Evolutionary conservation across 2,797 vertebrate genomes (phyloP), one percentile per base, ranked within the genome.

Genomic region (Cyclura pinguis): DNA sequence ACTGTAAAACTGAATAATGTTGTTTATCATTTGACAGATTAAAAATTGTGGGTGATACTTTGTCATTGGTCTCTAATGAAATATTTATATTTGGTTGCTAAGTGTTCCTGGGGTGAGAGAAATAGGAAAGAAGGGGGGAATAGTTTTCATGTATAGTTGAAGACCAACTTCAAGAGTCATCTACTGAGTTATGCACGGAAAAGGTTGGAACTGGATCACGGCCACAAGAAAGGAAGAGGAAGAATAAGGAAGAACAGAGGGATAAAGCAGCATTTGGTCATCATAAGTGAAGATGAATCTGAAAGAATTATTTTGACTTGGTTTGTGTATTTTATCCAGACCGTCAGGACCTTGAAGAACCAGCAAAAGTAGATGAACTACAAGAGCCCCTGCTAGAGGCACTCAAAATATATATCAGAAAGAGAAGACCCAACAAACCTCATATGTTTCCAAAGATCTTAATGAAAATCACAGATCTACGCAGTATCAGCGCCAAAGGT

Each of bases 391-490:
- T 99, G 95, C 96, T 99, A 96, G 98, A 99, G 97, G 98, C 98
- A 2, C 97, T 99, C 91, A 99, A 99, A 97, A 98, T 99, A 96
- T 99, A 99, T 90, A 98, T 98, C 92, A 97, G 98, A 85, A 98
- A 98, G 94, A 98, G 98, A 91, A 96, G 98, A 91, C 98, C 98
- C 96, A 99, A 98, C 97, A 98, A 98, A 97, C 98, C 98, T 87
- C 98, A 99, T 55, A 98, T 99, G 98, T 99, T 99, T 96, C 98
- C 98, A 97, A 99, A 98, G 97, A 99, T 98, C 96, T 97, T 99
- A 94, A 99, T 99, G 98, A 99, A 99, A 98, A 99, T 99, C 97
- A 99, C 98, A 0, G 98, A 99, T 97, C 98, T 99, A 93, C 98
- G 98, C 38, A 99, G 98, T 97, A 99, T 99, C 97, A 99, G 98